phyloP scores from a whole-genome alignment of 2,113 vertebrate species.

The Gavia stellata region DNA sequence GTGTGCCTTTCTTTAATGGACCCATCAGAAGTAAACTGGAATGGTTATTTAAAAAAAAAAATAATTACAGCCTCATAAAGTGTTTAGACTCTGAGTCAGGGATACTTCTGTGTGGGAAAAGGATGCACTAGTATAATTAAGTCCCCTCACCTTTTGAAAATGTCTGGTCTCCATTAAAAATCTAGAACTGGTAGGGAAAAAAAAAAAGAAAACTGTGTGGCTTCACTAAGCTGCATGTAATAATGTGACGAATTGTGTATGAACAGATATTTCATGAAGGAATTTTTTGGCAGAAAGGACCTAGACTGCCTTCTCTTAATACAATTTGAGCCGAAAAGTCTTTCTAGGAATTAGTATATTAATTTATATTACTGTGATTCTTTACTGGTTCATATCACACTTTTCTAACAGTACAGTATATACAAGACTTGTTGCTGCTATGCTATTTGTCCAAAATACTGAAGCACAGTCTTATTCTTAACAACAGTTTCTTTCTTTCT shows the following conservation, averaged over 20 bases:
- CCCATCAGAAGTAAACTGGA: not conserved
- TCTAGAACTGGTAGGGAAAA: not conserved
- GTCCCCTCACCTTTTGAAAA: not conserved
- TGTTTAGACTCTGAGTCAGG: not conserved
- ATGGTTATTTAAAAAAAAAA: not conserved
- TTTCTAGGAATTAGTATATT: not conserved
- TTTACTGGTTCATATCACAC: not conserved
- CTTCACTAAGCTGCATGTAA: not conserved
- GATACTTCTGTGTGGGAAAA: not conserved
- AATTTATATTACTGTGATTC: not conserved
- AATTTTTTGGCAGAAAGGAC: not conserved
- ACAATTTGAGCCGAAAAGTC: not conserved
- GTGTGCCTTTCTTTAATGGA: not conserved
- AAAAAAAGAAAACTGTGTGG: not conserved
- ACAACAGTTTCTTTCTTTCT: conserved; percentile 40
- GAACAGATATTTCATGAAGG: not conserved
- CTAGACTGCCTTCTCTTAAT: not conserved
- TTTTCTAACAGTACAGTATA: not conserved
- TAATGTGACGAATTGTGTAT: not conserved
- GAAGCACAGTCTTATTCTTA: conserved; percentile 9
- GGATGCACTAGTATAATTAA: not conserved
- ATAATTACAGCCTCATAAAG: not conserved
- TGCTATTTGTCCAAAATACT: not conserved
- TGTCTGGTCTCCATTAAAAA: not conserved
- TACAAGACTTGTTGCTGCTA: not conserved